These are phyloP conservation scores for Bothrops jararaca DNA, from an alignment of 2,113 vertebrate species.

Conservation along the genomic window DNA sequence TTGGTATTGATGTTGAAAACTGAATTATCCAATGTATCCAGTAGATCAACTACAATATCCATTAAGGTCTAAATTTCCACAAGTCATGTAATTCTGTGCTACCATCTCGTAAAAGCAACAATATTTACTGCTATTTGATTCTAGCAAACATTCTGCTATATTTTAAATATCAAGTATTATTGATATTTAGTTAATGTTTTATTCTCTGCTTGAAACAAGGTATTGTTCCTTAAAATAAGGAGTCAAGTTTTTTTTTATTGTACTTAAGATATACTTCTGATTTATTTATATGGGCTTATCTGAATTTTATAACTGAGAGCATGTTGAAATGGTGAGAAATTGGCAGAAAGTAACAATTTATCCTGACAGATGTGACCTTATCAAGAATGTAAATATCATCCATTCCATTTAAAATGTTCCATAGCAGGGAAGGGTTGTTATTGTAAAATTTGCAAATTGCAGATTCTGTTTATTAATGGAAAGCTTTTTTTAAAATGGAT, in stretches of 20 bases:
- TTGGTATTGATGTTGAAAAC: background rate
- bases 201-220: conserved; percentile 43
- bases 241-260: conserved; percentile 47
- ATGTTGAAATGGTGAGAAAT: conserved; percentile 32
- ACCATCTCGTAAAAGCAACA: conserved; percentile 28
- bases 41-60: background rate
- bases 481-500: conserved; percentile 27
- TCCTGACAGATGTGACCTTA: conserved; percentile 58
- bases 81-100: conserved; percentile 26
- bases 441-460: conserved; percentile 26
- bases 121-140: background rate
- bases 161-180: background rate
- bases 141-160: conserved; percentile 38
- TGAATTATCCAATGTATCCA: background rate
- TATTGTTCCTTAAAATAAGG: conserved; percentile 39
- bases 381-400: conserved; percentile 47
- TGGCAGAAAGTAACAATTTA: conserved; percentile 45
- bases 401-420: conserved; percentile 53
- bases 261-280: conserved; percentile 33
- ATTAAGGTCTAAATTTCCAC: conserved; percentile 8
- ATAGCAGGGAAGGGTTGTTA: conserved; percentile 29
- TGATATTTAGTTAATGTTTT: conserved; percentile 42
- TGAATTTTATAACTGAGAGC: conserved; percentile 33
- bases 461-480: conserved; percentile 47
- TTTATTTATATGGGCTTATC: conserved; percentile 30